Conservation (phyloP, 2,113 vertebrate species). For the Myrmophylax atrothorax region DNA sequence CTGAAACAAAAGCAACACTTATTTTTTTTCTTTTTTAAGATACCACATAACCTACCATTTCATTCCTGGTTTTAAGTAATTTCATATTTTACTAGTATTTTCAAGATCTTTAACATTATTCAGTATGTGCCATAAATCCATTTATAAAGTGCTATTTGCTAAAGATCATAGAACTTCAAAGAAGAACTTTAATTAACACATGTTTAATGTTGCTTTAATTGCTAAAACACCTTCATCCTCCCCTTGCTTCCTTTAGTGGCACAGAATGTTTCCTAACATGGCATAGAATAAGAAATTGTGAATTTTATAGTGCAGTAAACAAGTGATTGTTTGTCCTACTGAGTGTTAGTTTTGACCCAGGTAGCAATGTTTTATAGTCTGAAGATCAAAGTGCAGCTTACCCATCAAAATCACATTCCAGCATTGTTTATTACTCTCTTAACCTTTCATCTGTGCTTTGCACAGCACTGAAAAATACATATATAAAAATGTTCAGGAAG, state of each 20-base stretch:
- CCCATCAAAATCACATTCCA: conserved; percentile 34
- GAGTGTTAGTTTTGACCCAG: not conserved
- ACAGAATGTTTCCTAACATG: not conserved
- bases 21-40: not conserved
- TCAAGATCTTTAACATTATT: not conserved
- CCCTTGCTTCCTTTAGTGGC: not conserved
- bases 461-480: conserved; percentile 11
- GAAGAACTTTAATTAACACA: not conserved
- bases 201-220: not conserved
- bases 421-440: conserved; percentile 28
- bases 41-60: not conserved
- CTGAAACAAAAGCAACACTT: not conserved
- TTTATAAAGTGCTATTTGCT: not conserved
- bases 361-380: not conserved
- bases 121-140: not conserved
- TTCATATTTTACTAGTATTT: not conserved
- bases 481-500: not conserved
- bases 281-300: not conserved
- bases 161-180: not conserved
- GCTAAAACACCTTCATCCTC: not conserved
- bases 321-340: not conserved
- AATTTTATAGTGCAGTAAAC: not conserved
- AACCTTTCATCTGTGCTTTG: conserved; percentile 50
- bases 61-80: not conserved
- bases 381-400: conserved; percentile 27